Conservation (phyloP, 2,113 vertebrate genomes). For the Elephantulus edwardii region DNA sequence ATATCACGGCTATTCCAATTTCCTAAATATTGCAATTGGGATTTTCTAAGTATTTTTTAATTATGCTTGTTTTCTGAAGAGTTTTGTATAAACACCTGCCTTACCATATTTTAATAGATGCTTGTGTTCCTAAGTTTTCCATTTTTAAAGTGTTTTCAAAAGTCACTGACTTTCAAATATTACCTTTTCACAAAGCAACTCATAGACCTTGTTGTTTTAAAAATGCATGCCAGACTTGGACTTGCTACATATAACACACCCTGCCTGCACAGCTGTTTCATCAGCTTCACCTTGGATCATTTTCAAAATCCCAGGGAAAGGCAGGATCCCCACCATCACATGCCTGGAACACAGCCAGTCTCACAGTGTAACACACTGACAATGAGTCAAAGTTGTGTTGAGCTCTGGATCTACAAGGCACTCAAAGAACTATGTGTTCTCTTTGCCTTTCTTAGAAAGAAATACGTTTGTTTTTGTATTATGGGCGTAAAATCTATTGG, state of each 20-base stretch:
- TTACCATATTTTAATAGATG: neutral
- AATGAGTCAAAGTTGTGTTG: slow-evolving; percentile 17
- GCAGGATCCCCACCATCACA: slow-evolving; percentile 49
- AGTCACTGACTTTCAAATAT: slow-evolving; percentile 46
- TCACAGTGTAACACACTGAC: slow-evolving; percentile 50
- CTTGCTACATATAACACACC: slow-evolving; percentile 55
- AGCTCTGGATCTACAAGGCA: slow-evolving; percentile 26
- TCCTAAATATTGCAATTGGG: neutral
- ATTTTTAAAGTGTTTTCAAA: slow-evolving; percentile 48
- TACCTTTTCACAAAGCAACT: slow-evolving; percentile 46
- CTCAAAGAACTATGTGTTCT: neutral
- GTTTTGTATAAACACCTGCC: neutral
- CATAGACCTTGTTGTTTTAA: slow-evolving; percentile 52
- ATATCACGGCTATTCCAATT: neutral
- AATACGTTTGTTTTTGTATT: neutral
- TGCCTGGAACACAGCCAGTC: slow-evolving; percentile 42
- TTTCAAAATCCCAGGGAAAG: slow-evolving; percentile 64
- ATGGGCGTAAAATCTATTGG: neutral
- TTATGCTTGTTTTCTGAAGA: neutral
- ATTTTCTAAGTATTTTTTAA: neutral
- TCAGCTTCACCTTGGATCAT: slow-evolving; percentile 62
- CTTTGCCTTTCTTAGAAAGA: neutral
- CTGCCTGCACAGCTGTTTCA: slow-evolving; percentile 36
- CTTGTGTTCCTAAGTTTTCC: neutral
- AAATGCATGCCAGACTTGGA: slow-evolving; percentile 70